These are phyloP conservation scores for Thera britannica DNA, from an alignment of 2,888 invertebrate species.

Conservation along the genomic window DNA sequence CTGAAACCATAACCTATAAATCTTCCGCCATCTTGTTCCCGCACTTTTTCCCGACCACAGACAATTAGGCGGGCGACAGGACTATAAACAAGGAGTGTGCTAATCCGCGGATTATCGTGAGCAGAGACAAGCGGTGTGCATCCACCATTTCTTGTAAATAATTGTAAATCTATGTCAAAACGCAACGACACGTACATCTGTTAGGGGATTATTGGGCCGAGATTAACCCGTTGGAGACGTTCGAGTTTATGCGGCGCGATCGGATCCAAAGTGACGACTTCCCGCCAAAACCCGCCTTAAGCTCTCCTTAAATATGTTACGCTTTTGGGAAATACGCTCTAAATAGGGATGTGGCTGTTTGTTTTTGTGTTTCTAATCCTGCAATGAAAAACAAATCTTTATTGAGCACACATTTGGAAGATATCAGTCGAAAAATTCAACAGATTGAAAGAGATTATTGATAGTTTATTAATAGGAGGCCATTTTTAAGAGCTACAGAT, in stretches of 20 bases:
- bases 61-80: conserved; percentile 72
- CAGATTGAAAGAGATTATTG: not conserved
- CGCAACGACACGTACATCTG: conserved; percentile 82
- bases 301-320: conserved; percentile 72
- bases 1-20: conserved; percentile 56
- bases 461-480: too few species aligned
- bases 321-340: conserved; percentile 64
- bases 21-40: conserved; percentile 75
- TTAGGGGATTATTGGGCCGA: conserved; percentile 72
- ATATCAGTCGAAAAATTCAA: conserved; percentile 19
- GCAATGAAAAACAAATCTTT: conserved; percentile 43
- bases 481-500: too few species aligned
- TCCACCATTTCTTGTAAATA: conserved; percentile 77
- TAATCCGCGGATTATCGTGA: conserved; percentile 79
- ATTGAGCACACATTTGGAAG: conserved; percentile 27
- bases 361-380: conserved; percentile 62
- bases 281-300: conserved; percentile 74
- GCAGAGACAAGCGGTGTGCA: conserved; percentile 72
- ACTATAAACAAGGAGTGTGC: conserved; percentile 75
- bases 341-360: conserved; percentile 62
- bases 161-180: conserved; percentile 85
- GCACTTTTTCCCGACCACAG: conserved; percentile 72
- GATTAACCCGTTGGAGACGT: conserved; percentile 80
- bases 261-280: conserved; percentile 69
- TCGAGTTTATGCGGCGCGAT: conserved; percentile 66